Evolutionary conservation across 2,113 vertebrate genomes (phyloP).

Genomic region (Motacilla tschutschensis): DNA sequence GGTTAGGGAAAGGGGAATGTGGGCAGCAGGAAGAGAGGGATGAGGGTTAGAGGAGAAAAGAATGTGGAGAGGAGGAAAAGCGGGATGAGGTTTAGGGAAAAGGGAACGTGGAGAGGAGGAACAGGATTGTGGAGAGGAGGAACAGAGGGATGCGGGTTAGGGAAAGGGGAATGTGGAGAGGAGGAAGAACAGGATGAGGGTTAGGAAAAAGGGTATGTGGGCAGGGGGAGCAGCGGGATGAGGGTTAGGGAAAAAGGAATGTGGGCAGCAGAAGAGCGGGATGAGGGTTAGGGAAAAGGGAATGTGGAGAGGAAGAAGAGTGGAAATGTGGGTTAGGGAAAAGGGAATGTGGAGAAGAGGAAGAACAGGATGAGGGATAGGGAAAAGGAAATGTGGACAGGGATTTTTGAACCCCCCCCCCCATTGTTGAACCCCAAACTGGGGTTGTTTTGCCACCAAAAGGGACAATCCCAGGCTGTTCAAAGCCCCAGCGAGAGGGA

Average conservation of each 20-base stretch:
- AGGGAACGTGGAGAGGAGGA: too few relatives aligned
- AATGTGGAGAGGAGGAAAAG: background rate
- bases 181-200: accelerated
- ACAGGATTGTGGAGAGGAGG: too few relatives aligned
- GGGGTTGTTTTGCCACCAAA: background rate
- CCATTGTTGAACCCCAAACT: accelerated
- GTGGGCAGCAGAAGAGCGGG: accelerated
- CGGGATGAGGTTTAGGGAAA: background rate
- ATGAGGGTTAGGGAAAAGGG: accelerated
- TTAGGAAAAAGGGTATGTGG: background rate
- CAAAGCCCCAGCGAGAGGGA: accelerated
- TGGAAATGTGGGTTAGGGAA: accelerated
- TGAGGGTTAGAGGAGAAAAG: accelerated
- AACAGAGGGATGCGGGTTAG: accelerated
- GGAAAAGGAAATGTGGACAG: background rate
- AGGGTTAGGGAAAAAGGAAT: accelerated
- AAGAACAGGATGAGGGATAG: accelerated
- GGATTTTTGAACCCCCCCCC: background rate
- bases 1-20: background rate
- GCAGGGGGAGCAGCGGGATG: accelerated
- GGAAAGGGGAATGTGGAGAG: background rate
- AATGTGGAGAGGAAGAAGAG: accelerated
- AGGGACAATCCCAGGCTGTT: background rate
- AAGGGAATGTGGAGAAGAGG: background rate
- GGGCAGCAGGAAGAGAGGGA: accelerated